These are phyloP conservation scores for Augiades crinisus DNA, from an alignment of 2,888 invertebrate genomes.

Conservation along the genomic window DNA sequence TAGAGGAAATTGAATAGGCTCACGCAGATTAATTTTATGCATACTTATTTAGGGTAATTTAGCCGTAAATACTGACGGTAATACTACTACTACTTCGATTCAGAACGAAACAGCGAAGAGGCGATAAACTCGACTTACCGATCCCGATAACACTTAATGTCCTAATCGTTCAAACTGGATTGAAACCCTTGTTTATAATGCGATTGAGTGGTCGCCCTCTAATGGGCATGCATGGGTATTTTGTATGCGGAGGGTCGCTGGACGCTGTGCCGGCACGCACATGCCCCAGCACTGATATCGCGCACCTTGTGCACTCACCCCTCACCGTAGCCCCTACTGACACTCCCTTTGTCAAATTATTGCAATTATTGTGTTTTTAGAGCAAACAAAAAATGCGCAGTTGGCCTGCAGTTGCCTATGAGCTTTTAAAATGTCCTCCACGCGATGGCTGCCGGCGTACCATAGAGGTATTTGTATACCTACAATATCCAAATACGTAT, in stretches of 20 bases:
- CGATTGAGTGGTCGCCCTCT: constrained; percentile 25
- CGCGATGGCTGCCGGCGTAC: too few species aligned
- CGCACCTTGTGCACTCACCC: constrained; percentile 74
- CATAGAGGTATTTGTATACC: too few species aligned
- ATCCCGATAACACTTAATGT: not conserved
- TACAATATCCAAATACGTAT: too few species aligned
- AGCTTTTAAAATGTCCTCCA: not conserved
- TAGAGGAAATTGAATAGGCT: too few species aligned
- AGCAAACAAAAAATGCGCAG: constrained; percentile 17
- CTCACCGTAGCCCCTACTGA: constrained; percentile 60
- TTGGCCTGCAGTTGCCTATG: not conserved
- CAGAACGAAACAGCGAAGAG: too few species aligned
- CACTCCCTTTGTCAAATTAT: constrained; percentile 40
- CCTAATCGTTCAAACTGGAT: constrained; percentile 16
- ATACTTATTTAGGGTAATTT: too few species aligned
- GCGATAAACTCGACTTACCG: too few species aligned
- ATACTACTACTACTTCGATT: too few species aligned
- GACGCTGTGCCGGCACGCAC: constrained; percentile 70
- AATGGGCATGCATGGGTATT: constrained; percentile 35
- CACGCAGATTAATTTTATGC: too few species aligned
- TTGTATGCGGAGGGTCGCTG: constrained; percentile 42
- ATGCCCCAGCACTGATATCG: constrained; percentile 68
- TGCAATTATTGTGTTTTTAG: constrained; percentile 35
- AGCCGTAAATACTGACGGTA: too few species aligned
- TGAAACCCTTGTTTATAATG: constrained; percentile 20